Conservation (phyloP, 2,888 invertebrate species). For the Lypha dubia region DNA sequence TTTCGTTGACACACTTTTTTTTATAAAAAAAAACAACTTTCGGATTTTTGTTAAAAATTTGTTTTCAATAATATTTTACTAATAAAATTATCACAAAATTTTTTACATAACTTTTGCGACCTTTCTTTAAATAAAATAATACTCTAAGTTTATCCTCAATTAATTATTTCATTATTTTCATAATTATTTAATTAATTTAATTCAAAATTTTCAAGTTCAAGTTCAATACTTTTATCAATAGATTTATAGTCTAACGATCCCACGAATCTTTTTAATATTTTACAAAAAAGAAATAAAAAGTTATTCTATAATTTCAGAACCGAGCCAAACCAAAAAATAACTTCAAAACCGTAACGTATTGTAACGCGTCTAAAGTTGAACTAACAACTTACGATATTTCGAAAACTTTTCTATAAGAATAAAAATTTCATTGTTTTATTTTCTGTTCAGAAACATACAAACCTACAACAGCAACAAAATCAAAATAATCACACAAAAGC, state of each 20-base stretch:
- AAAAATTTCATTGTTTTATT: conserved; percentile 61
- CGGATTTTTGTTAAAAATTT: not conserved
- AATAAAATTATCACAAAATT: not conserved
- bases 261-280: conserved; percentile 49
- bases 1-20: conserved; percentile 63
- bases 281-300: conserved; percentile 26
- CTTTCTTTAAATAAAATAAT: not conserved
- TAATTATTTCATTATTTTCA: not conserved
- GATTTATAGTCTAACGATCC: conserved; percentile 34
- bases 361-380: conserved; percentile 80
- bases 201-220: conserved; percentile 53
- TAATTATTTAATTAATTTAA: conserved; percentile 7
- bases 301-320: too few relatives aligned
- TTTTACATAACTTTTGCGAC: not conserved
- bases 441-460: conserved; percentile 46
- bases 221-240: conserved; percentile 36
- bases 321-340: conserved; percentile 16
- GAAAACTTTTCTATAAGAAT: conserved; percentile 78
- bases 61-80: not conserved
- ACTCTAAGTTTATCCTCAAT: not conserved
- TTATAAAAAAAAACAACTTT: conserved; percentile 42
- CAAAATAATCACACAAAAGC: conserved; percentile 73
- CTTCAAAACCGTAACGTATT: conserved; percentile 76
- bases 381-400: conserved; percentile 76
- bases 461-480: conserved; percentile 55